Percentiles rank a stretch among this genome's conserved stretches.
These are phyloP conservation scores for Oscheius onirici DNA, from an alignment of 2,888 invertebrate genomes.

Conservation along the genomic window DNA sequence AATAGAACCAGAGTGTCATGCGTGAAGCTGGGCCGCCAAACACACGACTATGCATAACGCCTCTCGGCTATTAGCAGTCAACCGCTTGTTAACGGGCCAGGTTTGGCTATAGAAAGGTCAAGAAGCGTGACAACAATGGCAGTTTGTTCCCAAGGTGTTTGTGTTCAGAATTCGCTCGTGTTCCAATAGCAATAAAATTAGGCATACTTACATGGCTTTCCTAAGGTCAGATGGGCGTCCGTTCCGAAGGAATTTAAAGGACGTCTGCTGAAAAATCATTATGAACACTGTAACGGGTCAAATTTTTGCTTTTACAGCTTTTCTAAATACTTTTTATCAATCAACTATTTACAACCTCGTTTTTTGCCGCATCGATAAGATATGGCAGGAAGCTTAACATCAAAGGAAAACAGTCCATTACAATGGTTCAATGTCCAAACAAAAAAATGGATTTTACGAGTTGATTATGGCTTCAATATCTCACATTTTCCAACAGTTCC, in stretches of 20 bases:
- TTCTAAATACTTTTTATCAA: neutral
- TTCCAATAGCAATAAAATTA: slow-evolving; percentile 17
- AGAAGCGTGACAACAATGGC: slow-evolving; percentile 12
- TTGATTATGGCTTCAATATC: too few species aligned
- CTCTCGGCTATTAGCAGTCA: slow-evolving; percentile 28
- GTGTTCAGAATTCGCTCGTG: neutral
- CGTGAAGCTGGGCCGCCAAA: slow-evolving; percentile 31
- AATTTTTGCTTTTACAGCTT: neutral
- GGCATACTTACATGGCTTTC: slow-evolving; percentile 18
- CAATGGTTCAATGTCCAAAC: too few species aligned
- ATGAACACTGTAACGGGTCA: too few species aligned
- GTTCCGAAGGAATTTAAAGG: slow-evolving; percentile 30
- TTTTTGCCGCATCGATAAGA: slow-evolving; percentile 1
- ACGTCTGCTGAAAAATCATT: slow-evolving; percentile 18
- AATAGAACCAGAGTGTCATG: slow-evolving; percentile 28
- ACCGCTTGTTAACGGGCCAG: slow-evolving; percentile 20
- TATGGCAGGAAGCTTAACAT: neutral
- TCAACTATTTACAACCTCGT: slow-evolving; percentile 3
- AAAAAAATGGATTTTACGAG: too few species aligned
- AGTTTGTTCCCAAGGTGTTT: slow-evolving; percentile 1
- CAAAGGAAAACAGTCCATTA: too few species aligned
- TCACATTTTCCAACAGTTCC: too few species aligned
- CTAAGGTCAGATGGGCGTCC: slow-evolving; percentile 24
- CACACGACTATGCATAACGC: slow-evolving; percentile 30
- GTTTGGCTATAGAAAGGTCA: neutral